These are phyloP conservation scores for Rhynchomys soricoides DNA, from an alignment of 2,113 vertebrate genomes.

Conservation along the genomic window DNA sequence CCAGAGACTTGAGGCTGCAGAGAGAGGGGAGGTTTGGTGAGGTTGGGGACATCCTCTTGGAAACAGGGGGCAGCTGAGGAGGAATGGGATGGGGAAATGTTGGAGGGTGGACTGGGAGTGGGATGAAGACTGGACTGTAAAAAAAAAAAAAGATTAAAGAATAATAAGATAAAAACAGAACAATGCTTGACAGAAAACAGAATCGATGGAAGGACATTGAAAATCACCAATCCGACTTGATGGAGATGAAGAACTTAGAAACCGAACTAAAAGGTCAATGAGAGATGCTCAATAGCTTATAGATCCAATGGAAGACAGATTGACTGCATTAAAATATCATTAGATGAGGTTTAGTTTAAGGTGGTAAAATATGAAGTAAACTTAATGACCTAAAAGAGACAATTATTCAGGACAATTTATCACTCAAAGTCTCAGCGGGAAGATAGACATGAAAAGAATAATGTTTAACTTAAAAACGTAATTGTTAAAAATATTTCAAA, in stretches of 20 bases:
- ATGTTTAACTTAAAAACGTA: background rate
- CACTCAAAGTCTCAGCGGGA: no score
- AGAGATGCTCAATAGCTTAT: background rate
- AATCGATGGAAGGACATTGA: background rate
- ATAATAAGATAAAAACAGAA: no score
- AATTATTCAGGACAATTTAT: background rate
- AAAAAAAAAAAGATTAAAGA: no score
- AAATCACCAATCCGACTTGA: background rate
- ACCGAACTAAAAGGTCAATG: background rate
- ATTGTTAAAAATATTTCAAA: background rate
- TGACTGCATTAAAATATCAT: no score
- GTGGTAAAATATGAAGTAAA: background rate
- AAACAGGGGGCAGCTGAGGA: no score
- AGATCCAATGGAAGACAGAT: background rate
- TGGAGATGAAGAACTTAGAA: background rate
- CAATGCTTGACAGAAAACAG: background rate
- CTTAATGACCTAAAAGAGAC: no score
- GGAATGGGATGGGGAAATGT: no score
- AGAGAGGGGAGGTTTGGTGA: no score
- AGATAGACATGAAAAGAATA: background rate
- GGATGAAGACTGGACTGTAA: no score
- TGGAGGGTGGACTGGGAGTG: no score
- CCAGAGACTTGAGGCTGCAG: no score
- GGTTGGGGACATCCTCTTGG: no score
- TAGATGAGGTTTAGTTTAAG: background rate